A percentile compares a stretch with the other conserved stretches of the same genome.
These are phyloP conservation scores for Leptogaster cylindrica DNA, from an alignment of 2,888 invertebrate species.

Conservation along the genomic window DNA sequence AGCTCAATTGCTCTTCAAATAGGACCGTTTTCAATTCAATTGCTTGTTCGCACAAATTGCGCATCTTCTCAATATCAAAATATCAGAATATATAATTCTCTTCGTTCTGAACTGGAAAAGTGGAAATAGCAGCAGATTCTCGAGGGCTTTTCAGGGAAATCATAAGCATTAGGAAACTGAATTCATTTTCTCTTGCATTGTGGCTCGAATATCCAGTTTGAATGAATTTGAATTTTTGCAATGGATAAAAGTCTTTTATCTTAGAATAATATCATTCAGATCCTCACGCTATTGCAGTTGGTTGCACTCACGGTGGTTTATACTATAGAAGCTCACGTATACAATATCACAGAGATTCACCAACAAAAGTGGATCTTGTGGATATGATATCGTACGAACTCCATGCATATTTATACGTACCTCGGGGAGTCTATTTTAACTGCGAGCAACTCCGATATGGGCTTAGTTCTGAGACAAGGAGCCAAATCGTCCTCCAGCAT, in stretches of 20 bases:
- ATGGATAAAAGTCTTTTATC: slow-evolving; percentile 19
- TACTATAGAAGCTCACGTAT: background rate
- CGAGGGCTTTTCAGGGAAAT: background rate
- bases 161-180: slow-evolving; percentile 1
- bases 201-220: slow-evolving; percentile 4
- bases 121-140: background rate
- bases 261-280: slow-evolving; percentile 16
- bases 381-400: too few relatives aligned
- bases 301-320: background rate
- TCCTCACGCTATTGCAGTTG: background rate
- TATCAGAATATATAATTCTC: background rate
- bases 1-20: too few relatives aligned
- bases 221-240: slow-evolving; percentile 20
- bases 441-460: slow-evolving; percentile 75
- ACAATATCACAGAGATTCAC: background rate
- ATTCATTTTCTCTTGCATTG: slow-evolving; percentile 7
- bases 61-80: too few relatives aligned
- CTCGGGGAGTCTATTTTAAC: slow-evolving; percentile 80
- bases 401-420: slow-evolving; percentile 52
- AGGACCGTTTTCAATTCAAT: too few relatives aligned
- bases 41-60: too few relatives aligned
- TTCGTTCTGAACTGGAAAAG: slow-evolving; percentile 13
- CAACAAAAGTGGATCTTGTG: background rate
- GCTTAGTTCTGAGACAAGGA: slow-evolving; percentile 80
- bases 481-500: slow-evolving; percentile 82